Evolutionary conservation across 1,140 invertebrate genomes (phyloP), one percentile per base, ranked within the genome.

Genomic region (Drosophila nikananu): DNA sequence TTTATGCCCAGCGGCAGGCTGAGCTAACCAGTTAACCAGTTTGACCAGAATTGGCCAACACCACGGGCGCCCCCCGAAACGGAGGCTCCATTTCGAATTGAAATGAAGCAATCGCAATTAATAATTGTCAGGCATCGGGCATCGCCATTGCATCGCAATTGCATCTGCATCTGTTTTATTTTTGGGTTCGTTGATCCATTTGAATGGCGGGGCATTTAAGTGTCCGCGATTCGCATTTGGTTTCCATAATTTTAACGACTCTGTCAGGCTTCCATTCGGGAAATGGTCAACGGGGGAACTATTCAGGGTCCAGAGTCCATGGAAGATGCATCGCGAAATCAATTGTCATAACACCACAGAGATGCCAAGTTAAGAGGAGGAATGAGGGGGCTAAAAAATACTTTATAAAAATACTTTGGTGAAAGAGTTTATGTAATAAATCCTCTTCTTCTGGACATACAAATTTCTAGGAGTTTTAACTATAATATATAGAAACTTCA

Each of bases 1-100:
- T 87, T 91, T 82, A 87, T 82, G 82, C 67, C 60, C 83, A 86
- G 75, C 65, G 32, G 62, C 80, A 60, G 63, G 52, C 83, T 59
- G 42, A 35, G 19, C 44, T 48, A 35, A 51, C 58, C 57, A 67
- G 67, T 25, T 46, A 77, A 73, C 74, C 59, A 51, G 49, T 75
- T 62, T 57, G 48, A 39, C 55, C 35, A 57, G 39, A 41, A 25
- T 59, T 17, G 15, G 42, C n/a, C 21, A 27, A 19, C 42, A n/a
- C n/a, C n/a, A 8, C 3, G 13, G 32, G 12, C 13, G n/a, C n/a
- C n/a, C n/a, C 25, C 48, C 39, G 10, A 42, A 66, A 62, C 68
- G 59, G 67, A 46, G 71, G 62, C 62, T 55, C 68, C 62, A 66
- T 72, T 76, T 48, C 51, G 63, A 44, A 42, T 57, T 21, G 64